A percentile compares a stretch with the other conserved stretches of the same genome.
Evolutionary conservation across 2,797 vertebrate species (phyloP).

Genomic region (Cebuella pygmaea): DNA sequence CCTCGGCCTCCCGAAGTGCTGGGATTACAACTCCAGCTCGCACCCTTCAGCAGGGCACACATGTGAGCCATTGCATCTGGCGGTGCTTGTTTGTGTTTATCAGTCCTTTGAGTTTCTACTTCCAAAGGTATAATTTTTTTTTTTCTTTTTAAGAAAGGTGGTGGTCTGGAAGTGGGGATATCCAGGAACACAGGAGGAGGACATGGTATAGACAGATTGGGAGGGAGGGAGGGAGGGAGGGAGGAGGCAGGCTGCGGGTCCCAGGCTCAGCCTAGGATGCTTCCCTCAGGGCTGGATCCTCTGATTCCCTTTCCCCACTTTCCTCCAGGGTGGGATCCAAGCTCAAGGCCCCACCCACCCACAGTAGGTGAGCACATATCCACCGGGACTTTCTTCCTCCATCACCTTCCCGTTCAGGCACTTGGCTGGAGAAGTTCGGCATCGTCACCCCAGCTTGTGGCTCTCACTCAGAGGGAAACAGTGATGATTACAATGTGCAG

Average conservation of each 20-base stretch:
- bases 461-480: background rate
- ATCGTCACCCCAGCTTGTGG: accelerated
- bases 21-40: too few relatives aligned
- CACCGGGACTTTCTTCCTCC: background rate
- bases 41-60: too few relatives aligned
- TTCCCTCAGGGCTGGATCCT: background rate
- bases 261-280: accelerated
- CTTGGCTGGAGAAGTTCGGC: background rate
- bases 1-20: too few relatives aligned
- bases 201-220: too few relatives aligned
- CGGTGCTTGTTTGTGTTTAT: accelerated
- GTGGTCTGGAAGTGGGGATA: background rate
- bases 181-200: too few relatives aligned
- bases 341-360: background rate
- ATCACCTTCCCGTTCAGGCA: background rate
- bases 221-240: too few relatives aligned
- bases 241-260: background rate
- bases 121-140: background rate
- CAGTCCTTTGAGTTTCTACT: too few relatives aligned
- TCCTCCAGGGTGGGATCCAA: background rate
- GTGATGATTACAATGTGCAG: accelerated
- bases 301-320: background rate
- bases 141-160: background rate
- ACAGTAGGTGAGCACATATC: accelerated
- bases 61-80: too few relatives aligned